phyloP scores from a whole-genome alignment of 2,797 vertebrate genomes.

The Chiloscyllium punctatum region DNA sequence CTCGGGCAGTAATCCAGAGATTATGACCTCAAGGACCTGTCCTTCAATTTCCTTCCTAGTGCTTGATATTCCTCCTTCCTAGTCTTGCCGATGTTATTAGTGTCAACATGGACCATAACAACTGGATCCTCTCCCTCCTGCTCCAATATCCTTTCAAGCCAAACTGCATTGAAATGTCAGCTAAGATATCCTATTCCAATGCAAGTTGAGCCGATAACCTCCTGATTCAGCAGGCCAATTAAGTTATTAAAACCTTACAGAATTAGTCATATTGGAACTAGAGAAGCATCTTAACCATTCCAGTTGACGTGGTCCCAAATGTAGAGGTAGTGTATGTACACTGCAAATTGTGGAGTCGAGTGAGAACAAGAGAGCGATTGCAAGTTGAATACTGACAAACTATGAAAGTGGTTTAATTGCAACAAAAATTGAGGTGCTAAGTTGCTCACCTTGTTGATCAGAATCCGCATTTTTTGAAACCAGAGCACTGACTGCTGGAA shows the following conservation, averaged over 20 bases:
- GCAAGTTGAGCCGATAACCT: not conserved
- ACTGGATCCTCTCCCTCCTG: no score
- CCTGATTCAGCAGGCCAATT: not conserved
- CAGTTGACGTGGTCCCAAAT: not conserved
- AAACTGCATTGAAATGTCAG: not conserved
- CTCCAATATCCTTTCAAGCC: not conserved
- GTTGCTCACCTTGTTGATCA: slow-evolving; percentile 62
- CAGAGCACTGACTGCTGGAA: slow-evolving; percentile 64
- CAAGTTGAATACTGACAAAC: not conserved
- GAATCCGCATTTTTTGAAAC: slow-evolving; percentile 63
- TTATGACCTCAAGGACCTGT: no score
- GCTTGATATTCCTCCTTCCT: no score
- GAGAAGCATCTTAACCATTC: not conserved
- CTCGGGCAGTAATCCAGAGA: no score
- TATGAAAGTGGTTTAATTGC: not conserved
- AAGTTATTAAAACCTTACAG: not conserved
- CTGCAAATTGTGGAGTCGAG: not conserved
- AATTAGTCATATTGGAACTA: not conserved
- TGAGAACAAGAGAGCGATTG: no score
- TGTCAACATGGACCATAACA: no score
- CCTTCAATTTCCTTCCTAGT: no score
- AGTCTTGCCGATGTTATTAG: no score
- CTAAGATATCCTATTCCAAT: not conserved
- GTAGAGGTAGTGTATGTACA: not conserved
- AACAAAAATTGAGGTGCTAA: not conserved